These are phyloP conservation scores for Plectus sambesii DNA, from an alignment of 1,140 invertebrate species.

Conservation along the genomic window DNA sequence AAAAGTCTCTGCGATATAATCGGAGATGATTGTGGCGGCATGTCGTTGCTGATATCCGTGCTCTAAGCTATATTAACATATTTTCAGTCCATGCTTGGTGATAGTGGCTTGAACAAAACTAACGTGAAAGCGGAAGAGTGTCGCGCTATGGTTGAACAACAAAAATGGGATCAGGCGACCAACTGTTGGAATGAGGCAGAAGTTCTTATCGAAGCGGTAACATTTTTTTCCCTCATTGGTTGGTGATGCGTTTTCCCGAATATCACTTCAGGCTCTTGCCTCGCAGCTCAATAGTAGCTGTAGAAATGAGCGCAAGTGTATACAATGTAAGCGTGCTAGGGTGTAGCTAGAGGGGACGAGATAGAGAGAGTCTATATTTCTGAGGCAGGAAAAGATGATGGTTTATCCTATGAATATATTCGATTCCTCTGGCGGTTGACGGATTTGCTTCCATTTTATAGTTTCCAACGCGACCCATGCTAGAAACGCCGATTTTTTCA, in stretches of 20 bases:
- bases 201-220: slow-evolving; percentile 48
- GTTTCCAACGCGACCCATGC: neutral
- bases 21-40: too few species aligned
- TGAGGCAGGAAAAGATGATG: too few species aligned
- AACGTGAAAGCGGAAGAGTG: slow-evolving; percentile 36
- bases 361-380: too few species aligned
- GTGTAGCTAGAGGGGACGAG: too few species aligned
- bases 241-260: slow-evolving; percentile 3
- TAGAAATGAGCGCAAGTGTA: too few species aligned
- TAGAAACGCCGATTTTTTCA: slow-evolving; percentile 18
- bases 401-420: too few species aligned
- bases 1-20: too few species aligned
- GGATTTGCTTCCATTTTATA: too few species aligned
- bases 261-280: neutral
- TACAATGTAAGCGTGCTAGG: too few species aligned
- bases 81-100: slow-evolving; percentile 51
- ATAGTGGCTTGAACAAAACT: slow-evolving; percentile 42
- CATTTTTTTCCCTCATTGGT: slow-evolving; percentile 6
- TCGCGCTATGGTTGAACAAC: slow-evolving; percentile 43
- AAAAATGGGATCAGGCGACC: slow-evolving; percentile 54
- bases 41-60: too few species aligned
- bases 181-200: slow-evolving; percentile 56
- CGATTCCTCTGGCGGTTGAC: too few species aligned
- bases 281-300: slow-evolving; percentile 10
- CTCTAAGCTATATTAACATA: too few species aligned